Evolutionary conservation across 2,797 vertebrate species (phyloP).

Genomic region (Sebastes glaucus): DNA sequence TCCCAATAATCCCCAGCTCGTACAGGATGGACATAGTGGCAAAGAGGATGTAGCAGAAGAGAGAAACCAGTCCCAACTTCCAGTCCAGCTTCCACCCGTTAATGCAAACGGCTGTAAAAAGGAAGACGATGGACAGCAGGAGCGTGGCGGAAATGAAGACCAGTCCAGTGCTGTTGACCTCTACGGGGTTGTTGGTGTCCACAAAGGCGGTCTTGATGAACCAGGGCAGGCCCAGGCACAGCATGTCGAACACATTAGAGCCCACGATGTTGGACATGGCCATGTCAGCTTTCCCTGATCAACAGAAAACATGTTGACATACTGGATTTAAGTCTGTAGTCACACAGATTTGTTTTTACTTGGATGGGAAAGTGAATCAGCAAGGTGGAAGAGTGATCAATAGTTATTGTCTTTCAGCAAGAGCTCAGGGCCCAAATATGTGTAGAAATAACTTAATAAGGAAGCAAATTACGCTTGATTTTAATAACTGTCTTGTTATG

Average conservation of each 20-base stretch:
- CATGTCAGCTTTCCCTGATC: constrained; percentile 95
- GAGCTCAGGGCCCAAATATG: neutral
- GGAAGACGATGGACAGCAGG: constrained; percentile 90
- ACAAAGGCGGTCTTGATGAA: constrained; percentile 94
- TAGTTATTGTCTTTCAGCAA: neutral
- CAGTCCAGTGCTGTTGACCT: constrained; percentile 93
- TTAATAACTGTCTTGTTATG: neutral
- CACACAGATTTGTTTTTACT: neutral
- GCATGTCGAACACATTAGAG: constrained; percentile 97
- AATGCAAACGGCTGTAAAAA: constrained; percentile 89
- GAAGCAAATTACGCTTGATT: neutral
- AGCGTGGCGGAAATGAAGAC: constrained; percentile 90
- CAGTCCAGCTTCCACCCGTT: constrained; percentile 95
- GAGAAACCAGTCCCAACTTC: constrained; percentile 88
- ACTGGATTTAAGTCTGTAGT: neutral
- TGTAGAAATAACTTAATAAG: neutral
- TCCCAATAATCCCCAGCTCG: constrained; percentile 95
- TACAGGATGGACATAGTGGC: constrained; percentile 91
- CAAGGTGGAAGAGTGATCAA: neutral
- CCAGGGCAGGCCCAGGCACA: constrained; percentile 96
- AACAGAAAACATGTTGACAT: constrained; percentile 14
- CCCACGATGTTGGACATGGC: constrained; percentile 99
- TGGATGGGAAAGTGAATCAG: neutral
- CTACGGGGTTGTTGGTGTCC: constrained; percentile 85
- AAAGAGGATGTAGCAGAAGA: constrained; percentile 90